phyloP scores from a whole-genome alignment of 2,113 vertebrate genomes.

The Copsychus sechellarum region DNA sequence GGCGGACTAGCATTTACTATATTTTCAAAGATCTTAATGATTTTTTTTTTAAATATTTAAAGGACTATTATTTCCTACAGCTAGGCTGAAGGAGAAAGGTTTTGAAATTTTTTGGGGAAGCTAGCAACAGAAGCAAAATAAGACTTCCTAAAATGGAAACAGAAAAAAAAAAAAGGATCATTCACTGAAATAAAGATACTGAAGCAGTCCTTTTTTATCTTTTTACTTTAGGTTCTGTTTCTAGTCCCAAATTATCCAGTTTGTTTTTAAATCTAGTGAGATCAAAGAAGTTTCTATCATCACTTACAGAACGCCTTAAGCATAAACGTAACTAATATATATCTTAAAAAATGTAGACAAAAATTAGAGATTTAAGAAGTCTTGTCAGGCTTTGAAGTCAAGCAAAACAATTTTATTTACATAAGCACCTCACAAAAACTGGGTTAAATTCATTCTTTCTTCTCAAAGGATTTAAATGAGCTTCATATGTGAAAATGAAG shows the following conservation, averaged over 20 bases:
- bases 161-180: background rate
- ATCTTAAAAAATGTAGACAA: background rate
- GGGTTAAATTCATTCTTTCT: background rate
- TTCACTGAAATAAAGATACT: background rate
- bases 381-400: constrained; percentile 40
- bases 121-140: background rate
- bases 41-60: background rate
- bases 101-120: background rate
- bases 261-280: background rate
- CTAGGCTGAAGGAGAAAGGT: background rate
- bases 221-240: background rate
- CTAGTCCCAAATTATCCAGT: background rate
- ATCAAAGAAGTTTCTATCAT: constrained; percentile 25
- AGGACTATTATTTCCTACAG: background rate
- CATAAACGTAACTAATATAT: background rate
- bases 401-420: constrained; percentile 24
- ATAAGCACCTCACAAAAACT: constrained; percentile 28
- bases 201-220: background rate
- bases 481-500: background rate
- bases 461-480: constrained; percentile 18
- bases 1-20: background rate
- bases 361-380: background rate
- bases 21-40: background rate
- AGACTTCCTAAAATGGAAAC: background rate
- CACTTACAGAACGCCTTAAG: background rate